phyloP scores from a whole-genome alignment of 2,888 invertebrate species.

The Spisula solida region DNA sequence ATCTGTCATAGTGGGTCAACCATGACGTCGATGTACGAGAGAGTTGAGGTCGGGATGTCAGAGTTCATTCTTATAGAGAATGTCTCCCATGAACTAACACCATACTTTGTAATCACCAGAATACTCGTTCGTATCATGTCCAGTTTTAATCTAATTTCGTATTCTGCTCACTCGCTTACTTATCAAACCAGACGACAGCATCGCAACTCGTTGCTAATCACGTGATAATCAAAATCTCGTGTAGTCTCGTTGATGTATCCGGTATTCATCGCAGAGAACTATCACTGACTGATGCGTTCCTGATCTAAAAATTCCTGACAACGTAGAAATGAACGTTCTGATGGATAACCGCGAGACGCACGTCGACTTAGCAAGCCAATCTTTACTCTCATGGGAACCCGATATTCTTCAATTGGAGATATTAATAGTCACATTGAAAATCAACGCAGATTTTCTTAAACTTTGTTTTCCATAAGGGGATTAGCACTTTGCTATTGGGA shows the following conservation, averaged over 20 bases:
- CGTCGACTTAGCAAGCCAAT: constrained; percentile 63
- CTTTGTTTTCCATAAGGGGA: constrained; percentile 63
- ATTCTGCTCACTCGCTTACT: constrained; percentile 23
- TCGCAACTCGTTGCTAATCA: constrained; percentile 20
- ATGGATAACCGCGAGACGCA: constrained; percentile 70
- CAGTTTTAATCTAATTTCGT: constrained; percentile 26
- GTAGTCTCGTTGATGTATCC: constrained; percentile 59
- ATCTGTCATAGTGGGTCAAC: no score
- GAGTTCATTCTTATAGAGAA: not conserved
- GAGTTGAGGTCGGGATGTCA: not conserved
- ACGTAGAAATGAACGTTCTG: constrained; percentile 40
- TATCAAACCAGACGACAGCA: constrained; percentile 26
- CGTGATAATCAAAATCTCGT: constrained; percentile 44
- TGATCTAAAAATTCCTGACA: constrained; percentile 43
- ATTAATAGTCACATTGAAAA: constrained; percentile 72
- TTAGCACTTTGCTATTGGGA: constrained; percentile 59
- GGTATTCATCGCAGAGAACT: constrained; percentile 57
- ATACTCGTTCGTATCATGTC: not conserved
- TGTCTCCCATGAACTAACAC: not conserved
- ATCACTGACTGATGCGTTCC: constrained; percentile 53
- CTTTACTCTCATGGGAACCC: constrained; percentile 58
- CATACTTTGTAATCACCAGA: no score
- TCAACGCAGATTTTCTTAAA: constrained; percentile 54
- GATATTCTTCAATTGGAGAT: constrained; percentile 39
- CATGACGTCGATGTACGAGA: no score